A percentile compares a stretch with the other conserved stretches of the same genome.
Evolutionary conservation across 1,140 invertebrate species (phyloP).

Genomic region (Tetramorium simillimum): DNA sequence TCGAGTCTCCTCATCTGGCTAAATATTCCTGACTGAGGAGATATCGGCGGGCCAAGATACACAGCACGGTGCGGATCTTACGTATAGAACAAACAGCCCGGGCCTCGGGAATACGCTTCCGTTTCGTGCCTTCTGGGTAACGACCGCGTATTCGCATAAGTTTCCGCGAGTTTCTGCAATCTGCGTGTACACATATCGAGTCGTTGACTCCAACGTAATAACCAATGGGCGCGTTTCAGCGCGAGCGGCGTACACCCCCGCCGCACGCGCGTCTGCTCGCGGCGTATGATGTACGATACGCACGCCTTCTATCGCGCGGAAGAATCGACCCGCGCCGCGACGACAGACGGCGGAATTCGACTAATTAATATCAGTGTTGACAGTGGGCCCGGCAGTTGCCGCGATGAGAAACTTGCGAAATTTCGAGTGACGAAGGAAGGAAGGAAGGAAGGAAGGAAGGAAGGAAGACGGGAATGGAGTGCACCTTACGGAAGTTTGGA

Average conservation of each 20-base stretch:
- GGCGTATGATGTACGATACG: slow-evolving; percentile 43
- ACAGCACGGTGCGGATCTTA: slow-evolving; percentile 81
- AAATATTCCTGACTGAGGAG: slow-evolving; percentile 84
- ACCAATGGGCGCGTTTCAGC: slow-evolving; percentile 64
- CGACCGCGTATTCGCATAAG: slow-evolving; percentile 73
- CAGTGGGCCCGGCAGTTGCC: slow-evolving; percentile 59
- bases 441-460: slow-evolving; percentile 48
- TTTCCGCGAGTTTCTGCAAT: slow-evolving; percentile 76
- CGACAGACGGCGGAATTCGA: slow-evolving; percentile 61
- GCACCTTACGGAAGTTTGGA: slow-evolving; percentile 41
- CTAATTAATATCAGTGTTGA: slow-evolving; percentile 77
- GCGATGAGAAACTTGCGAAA: slow-evolving; percentile 61
- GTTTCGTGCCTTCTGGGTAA: slow-evolving; percentile 71
- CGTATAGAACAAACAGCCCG: slow-evolving; percentile 82
- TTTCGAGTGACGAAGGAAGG: slow-evolving; percentile 49
- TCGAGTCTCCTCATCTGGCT: slow-evolving; percentile 85
- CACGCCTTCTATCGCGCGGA: slow-evolving; percentile 38
- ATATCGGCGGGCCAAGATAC: slow-evolving; percentile 84
- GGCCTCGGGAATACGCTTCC: slow-evolving; percentile 74
- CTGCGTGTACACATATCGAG: slow-evolving; percentile 74
- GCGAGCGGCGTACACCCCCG: neutral
- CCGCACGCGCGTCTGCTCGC: neutral
- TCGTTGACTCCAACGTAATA: slow-evolving; percentile 69
- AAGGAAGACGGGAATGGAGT: slow-evolving; percentile 23
- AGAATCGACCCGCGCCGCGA: slow-evolving; percentile 58